A percentile compares a stretch with the other conserved stretches of the same genome.
Evolutionary conservation across 2,888 invertebrate genomes (phyloP).

Genomic region (Melinaea menophilus): DNA sequence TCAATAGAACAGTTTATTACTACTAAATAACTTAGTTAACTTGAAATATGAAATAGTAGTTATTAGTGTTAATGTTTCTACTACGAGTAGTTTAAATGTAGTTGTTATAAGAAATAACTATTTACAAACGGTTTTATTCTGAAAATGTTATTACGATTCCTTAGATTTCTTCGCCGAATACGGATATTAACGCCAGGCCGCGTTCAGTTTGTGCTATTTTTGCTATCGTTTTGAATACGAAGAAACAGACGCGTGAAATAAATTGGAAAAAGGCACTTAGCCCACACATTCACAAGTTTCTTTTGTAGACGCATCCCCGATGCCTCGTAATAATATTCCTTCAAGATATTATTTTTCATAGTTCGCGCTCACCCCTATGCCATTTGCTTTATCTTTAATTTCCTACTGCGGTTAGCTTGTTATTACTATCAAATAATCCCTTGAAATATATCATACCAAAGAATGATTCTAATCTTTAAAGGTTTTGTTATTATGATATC

Average conservation of each 20-base stretch:
- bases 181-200: constrained; percentile 31
- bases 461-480: background rate
- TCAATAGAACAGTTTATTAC: too few species aligned
- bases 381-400: constrained; percentile 44
- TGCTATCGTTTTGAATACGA: constrained; percentile 38
- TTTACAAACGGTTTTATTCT: constrained; percentile 3
- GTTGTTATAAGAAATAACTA: background rate
- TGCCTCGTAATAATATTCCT: constrained; percentile 56
- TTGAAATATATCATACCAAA: constrained; percentile 9
- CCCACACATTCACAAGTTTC: constrained; percentile 48
- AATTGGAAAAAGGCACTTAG: constrained; percentile 69
- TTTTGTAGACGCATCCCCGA: constrained; percentile 35
- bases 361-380: constrained; percentile 49
- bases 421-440: constrained; percentile 17
- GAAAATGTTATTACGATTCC: constrained; percentile 13
- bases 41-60: too few species aligned
- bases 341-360: constrained; percentile 61
- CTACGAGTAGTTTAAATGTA: too few species aligned
- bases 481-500: background rate
- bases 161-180: constrained; percentile 29
- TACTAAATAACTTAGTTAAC: too few species aligned
- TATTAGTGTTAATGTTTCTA: too few species aligned
- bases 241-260: constrained; percentile 60
- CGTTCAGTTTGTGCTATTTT: constrained; percentile 44
- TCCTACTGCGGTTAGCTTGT: constrained; percentile 35